Conservation (phyloP, 2,113 vertebrate genomes). For the Ceyx melanurus region DNA sequence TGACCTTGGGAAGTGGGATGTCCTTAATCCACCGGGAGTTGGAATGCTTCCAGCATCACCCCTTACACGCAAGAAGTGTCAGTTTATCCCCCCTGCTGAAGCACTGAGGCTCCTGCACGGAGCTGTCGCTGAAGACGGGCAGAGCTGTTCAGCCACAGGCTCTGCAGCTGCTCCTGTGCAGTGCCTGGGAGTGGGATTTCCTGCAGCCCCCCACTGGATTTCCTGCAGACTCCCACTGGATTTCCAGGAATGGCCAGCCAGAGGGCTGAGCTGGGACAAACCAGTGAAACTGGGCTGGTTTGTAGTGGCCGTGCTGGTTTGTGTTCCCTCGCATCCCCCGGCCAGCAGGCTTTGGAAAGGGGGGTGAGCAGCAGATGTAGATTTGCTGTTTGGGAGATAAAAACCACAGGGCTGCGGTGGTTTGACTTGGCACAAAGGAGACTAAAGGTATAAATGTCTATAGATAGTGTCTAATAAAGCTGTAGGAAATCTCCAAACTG, state of each 20-base stretch:
- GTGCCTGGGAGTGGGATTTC: not conserved
- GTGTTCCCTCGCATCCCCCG: not conserved
- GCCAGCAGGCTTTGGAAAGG: not conserved
- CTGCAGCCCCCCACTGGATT: not conserved
- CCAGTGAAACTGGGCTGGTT: not conserved
- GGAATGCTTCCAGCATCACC: not conserved
- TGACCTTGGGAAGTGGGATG: not conserved
- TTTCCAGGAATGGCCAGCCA: not conserved
- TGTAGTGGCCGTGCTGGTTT: not conserved
- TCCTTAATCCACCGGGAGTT: not conserved
- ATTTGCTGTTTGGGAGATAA: not conserved
- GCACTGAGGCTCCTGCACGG: not conserved
- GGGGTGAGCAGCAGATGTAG: not conserved
- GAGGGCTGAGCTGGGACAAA: not conserved
- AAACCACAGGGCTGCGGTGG: not conserved
- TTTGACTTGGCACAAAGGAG: constrained; percentile 27
- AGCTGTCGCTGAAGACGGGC: not conserved
- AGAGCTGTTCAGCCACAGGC: not conserved
- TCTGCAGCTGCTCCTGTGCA: not conserved
- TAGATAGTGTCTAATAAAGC: constrained; percentile 31
- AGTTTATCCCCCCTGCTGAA: not conserved
- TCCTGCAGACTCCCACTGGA: not conserved
- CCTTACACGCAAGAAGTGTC: fast-evolving
- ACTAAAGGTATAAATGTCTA: constrained; percentile 53
- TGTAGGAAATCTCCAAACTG: constrained; percentile 52